Conservation (phyloP, 53 echinoderm and acorn worm genomes). For the Apostichopus leukothele region DNA sequence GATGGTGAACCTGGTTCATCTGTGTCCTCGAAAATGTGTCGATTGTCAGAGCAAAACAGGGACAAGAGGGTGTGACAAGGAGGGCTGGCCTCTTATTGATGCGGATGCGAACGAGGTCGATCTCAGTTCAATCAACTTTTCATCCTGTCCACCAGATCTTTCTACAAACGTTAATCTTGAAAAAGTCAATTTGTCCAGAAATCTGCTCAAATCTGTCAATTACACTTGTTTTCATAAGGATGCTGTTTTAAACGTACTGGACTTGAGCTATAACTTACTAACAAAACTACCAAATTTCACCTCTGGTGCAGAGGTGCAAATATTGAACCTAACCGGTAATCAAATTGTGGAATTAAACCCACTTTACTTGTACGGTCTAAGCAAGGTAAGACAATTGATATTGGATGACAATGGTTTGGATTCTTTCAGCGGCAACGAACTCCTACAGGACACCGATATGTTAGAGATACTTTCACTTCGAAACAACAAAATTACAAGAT, state of each 20-base stretch:
- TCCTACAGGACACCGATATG: background rate
- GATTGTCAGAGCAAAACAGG: background rate
- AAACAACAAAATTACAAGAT: conserved; percentile 14
- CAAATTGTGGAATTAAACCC: conserved; percentile 21
- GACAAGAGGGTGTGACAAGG: conserved; percentile 1
- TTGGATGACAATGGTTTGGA: conserved; percentile 29
- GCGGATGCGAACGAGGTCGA: background rate
- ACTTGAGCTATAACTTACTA: conserved; percentile 38
- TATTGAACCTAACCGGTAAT: conserved; percentile 33
- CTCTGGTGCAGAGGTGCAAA: background rate
- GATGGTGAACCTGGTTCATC: background rate
- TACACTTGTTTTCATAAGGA: conserved; percentile 6
- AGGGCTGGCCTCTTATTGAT: background rate
- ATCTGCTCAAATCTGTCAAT: conserved; percentile 20
- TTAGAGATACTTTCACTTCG: conserved; percentile 11
- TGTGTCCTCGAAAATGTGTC: background rate
- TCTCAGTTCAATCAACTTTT: conserved; percentile 16
- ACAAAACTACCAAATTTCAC: conserved; percentile 11
- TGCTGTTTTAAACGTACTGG: background rate
- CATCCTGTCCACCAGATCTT: background rate
- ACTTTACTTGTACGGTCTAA: background rate
- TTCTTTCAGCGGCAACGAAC: background rate
- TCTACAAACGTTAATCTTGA: background rate
- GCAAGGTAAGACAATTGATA: conserved; percentile 1
- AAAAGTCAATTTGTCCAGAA: conserved; percentile 10